Percentiles rank a stretch among this genome's conserved stretches.
phyloP scores from a whole-genome alignment of 2,113 vertebrate genomes.

The Mesocricetus auratus region DNA sequence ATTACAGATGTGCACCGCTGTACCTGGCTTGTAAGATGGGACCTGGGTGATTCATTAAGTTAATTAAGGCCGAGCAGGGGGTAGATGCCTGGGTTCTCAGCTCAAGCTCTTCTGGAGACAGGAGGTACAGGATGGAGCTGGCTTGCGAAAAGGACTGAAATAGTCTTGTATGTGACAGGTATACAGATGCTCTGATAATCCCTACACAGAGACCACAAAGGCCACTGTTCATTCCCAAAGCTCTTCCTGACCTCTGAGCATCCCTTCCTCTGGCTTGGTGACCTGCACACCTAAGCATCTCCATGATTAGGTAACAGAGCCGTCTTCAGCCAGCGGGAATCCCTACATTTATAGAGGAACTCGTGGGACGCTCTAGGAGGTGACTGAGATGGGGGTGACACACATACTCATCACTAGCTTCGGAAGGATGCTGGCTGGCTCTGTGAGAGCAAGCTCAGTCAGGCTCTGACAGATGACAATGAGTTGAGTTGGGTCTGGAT shows the following conservation, averaged over 20 bases:
- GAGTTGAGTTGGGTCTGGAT: background rate
- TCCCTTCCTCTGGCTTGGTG: background rate
- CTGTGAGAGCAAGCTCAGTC: background rate
- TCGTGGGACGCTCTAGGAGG: background rate
- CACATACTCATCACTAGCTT: background rate
- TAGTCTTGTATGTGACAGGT: background rate
- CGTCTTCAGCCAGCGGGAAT: background rate
- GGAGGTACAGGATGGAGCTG: background rate
- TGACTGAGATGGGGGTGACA: fast-evolving
- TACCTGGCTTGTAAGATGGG: background rate
- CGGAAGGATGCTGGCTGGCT: background rate
- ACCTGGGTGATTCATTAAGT: background rate
- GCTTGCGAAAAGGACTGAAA: background rate
- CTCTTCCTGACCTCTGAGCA: background rate
- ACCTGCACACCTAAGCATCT: fast-evolving
- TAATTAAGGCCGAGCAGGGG: background rate
- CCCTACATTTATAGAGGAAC: background rate
- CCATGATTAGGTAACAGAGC: background rate
- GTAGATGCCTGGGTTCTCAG: background rate
- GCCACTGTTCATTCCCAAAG: background rate
- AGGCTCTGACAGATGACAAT: background rate
- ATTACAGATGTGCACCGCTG: background rate
- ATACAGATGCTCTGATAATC: background rate
- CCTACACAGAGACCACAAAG: background rate
- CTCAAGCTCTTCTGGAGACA: background rate